phyloP scores from a whole-genome alignment of 2,113 vertebrate species.

The Salvelinus namaycush region DNA sequence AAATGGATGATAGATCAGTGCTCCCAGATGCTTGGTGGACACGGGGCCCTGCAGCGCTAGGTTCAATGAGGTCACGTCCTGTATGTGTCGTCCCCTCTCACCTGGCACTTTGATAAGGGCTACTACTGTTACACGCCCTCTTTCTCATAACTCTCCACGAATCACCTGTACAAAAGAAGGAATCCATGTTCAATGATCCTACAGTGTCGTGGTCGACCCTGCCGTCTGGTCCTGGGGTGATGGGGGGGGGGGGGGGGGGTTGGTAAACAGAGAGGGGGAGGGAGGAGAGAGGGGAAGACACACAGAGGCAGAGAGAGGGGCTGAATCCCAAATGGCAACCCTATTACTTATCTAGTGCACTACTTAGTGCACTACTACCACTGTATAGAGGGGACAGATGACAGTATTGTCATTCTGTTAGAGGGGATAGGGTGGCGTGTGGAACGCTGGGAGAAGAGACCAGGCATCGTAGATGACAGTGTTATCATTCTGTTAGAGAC shows the following conservation, averaged over 20 bases:
- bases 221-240: conserved; percentile 49
- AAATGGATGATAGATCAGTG: too few species aligned
- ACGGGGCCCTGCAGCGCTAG: too few species aligned
- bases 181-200: conserved; percentile 56
- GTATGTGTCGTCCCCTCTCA: too few species aligned
- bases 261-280: conserved; percentile 53
- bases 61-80: too few species aligned
- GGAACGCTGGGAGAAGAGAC: neutral
- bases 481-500: conserved; percentile 14
- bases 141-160: conserved; percentile 46
- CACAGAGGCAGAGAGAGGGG: neutral
- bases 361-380: too few species aligned
- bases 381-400: too few species aligned
- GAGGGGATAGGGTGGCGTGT: too few species aligned
- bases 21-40: too few species aligned
- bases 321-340: too few species aligned
- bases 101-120: neutral
- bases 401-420: too few species aligned
- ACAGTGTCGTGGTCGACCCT: conserved; percentile 42
- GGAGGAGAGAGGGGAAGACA: too few species aligned
- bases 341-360: too few species aligned
- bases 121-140: conserved; percentile 27
- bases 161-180: conserved; percentile 62
- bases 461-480: conserved; percentile 15
- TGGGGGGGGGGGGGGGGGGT: conserved; percentile 38